A percentile compares a stretch with the other conserved stretches of the same genome.
Evolutionary conservation across 2,113 vertebrate species (phyloP).

Genomic region (Agelaius phoeniceus): DNA sequence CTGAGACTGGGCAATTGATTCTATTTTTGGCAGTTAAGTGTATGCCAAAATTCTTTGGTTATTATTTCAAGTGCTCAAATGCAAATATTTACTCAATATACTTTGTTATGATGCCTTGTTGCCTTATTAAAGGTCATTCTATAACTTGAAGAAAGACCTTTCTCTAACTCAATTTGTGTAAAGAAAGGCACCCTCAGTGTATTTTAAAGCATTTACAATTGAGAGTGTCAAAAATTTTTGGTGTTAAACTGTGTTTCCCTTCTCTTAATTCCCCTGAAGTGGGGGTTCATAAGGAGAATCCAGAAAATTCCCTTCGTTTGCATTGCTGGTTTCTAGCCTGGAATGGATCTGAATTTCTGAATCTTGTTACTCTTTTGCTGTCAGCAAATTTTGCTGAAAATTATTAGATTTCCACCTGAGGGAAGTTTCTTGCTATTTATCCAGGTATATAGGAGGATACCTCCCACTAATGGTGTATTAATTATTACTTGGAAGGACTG

Average conservation of each 20-base stretch:
- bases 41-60: background rate
- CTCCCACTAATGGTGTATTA: background rate
- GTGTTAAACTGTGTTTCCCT: background rate
- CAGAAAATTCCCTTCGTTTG: background rate
- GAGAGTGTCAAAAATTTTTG: background rate
- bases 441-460: background rate
- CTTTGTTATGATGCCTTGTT: background rate
- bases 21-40: background rate
- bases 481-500: background rate
- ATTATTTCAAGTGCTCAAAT: background rate
- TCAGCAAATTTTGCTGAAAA: background rate
- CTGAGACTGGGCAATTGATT: background rate
- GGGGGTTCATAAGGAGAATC: background rate
- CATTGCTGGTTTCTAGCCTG: background rate
- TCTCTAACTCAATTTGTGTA: background rate
- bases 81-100: background rate
- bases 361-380: background rate
- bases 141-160: slow-evolving; percentile 37
- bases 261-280: background rate
- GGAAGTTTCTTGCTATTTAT: background rate
- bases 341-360: background rate
- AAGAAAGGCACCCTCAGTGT: background rate
- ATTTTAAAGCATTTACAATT: background rate
- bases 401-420: background rate
- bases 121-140: background rate